phyloP scores from a whole-genome alignment of 2,797 vertebrate genomes.

The Florisuga fusca region DNA sequence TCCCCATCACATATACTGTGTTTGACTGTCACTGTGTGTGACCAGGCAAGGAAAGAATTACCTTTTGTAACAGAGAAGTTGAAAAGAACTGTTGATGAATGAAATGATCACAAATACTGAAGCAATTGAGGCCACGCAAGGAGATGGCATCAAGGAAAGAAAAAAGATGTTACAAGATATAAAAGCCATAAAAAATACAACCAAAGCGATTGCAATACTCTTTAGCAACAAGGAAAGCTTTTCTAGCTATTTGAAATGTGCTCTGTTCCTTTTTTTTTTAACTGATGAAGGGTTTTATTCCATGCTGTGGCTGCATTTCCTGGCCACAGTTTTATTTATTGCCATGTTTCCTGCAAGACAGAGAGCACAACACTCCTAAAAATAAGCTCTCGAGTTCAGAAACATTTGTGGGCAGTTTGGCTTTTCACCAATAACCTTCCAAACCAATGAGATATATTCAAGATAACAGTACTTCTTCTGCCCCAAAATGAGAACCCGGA shows the following conservation, averaged over 20 bases:
- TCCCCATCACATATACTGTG: background rate
- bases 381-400: background rate
- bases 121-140: rapidly evolving
- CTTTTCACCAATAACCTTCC: background rate
- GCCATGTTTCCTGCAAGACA: background rate
- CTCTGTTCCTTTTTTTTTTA: background rate
- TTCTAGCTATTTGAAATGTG: rapidly evolving
- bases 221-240: background rate
- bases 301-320: background rate
- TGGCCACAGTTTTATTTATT: background rate
- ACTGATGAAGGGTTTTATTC: background rate
- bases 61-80: background rate
- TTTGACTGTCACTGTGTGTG: background rate
- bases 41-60: background rate
- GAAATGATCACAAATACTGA: background rate
- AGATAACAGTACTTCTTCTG: rapidly evolving
- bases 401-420: rapidly evolving
- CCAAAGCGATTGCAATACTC: rapidly evolving
- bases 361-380: rapidly evolving
- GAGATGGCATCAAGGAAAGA: background rate
- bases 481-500: rapidly evolving
- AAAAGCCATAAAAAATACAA: background rate
- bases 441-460: rapidly evolving
- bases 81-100: background rate
- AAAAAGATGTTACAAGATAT: background rate